A percentile compares a stretch with the other conserved stretches of the same genome.
Evolutionary conservation across 30 jellyfish, hydroid and myxozoan species (phyloP).

Genomic region (Clytia hemisphaerica): DNA sequence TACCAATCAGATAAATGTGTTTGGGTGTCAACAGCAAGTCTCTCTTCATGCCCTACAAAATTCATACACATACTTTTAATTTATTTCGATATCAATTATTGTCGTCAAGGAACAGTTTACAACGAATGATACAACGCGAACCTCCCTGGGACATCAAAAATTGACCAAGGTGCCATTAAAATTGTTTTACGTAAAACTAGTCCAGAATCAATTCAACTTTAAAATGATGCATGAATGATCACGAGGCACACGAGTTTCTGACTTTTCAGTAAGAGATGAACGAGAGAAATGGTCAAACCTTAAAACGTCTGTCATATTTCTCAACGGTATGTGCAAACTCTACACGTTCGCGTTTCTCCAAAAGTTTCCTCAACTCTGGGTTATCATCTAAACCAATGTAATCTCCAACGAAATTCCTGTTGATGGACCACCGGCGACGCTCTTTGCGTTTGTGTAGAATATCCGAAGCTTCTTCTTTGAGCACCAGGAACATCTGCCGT

Average conservation of each 20-base stretch:
- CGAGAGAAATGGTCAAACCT: conserved; percentile 31
- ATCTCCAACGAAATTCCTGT: conserved; percentile 95
- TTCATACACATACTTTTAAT: no score
- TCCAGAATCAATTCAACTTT: no score
- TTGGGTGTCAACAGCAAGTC: conserved; percentile 87
- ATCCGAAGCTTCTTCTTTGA: conserved; percentile 85
- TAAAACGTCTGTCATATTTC: conserved; percentile 80
- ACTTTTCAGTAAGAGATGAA: no score
- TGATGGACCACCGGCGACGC: conserved; percentile 85
- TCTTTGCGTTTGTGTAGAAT: conserved; percentile 74
- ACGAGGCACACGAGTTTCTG: no score
- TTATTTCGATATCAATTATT: no score
- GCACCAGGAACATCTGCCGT: conserved; percentile 65
- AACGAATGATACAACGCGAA: no score
- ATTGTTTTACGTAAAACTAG: no score
- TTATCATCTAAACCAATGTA: conserved; percentile 91
- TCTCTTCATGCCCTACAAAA: conserved; percentile 62
- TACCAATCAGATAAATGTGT: conserved; percentile 87
- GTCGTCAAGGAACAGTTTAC: no score
- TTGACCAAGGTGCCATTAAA: no score
- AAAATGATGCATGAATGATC: no score
- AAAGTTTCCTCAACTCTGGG: conserved; percentile 79
- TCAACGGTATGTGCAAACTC: conserved; percentile 92
- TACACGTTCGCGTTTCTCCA: conserved; percentile 89
- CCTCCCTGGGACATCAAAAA: no score